Conservation (phyloP, 2,888 invertebrate genomes). For the Limnephilus rhombicus region DNA sequence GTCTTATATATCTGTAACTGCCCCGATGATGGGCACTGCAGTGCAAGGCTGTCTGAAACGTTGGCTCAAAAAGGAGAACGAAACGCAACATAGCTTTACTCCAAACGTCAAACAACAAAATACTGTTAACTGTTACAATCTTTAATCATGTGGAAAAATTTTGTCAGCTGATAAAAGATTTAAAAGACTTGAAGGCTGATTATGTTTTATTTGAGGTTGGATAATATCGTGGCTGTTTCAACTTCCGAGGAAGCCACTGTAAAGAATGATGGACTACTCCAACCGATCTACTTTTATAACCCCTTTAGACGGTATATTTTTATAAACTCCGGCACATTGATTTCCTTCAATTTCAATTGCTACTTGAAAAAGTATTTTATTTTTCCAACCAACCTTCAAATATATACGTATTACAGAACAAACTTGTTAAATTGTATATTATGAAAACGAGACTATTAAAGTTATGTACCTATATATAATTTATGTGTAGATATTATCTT, state of each 20-base stretch:
- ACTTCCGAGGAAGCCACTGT: not conserved
- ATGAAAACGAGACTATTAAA: not conserved
- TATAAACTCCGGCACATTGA: not conserved
- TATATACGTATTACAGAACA: not conserved
- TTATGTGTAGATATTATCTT: no score
- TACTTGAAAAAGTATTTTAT: not conserved
- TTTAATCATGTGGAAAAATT: not conserved
- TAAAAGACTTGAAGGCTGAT: not conserved
- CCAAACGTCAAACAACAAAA: not conserved
- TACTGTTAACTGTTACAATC: not conserved
- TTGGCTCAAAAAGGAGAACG: not conserved
- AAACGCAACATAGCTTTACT: not conserved
- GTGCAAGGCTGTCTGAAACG: not conserved
- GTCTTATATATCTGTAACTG: not conserved
- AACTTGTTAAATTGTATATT: not conserved
- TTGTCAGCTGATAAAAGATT: not conserved
- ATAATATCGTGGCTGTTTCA: not conserved
- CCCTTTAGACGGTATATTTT: not conserved
- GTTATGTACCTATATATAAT: no score
- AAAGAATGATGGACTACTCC: not conserved
- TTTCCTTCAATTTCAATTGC: not conserved
- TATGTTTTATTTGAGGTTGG: not conserved
- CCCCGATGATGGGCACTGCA: not conserved
- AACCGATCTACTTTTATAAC: not conserved
- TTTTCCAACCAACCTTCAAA: not conserved